These are phyloP conservation scores for Drosophila sp. DNA, from an alignment of 1,140 invertebrate genomes.

Conservation along the genomic window DNA sequence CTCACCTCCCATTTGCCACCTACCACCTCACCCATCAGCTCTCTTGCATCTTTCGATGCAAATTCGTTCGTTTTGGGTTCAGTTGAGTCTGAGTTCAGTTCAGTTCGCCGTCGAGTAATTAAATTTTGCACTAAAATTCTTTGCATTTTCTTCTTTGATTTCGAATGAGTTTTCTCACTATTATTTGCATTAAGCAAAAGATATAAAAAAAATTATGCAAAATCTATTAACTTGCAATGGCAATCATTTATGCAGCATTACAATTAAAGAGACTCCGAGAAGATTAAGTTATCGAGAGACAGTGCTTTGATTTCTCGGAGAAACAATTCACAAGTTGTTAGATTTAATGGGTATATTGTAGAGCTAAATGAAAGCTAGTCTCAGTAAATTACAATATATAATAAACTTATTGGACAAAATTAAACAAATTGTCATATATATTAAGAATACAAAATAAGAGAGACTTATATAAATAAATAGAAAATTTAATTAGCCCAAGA, in stretches of 20 bases:
- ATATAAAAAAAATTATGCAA: constrained; percentile 36
- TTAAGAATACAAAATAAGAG: no score
- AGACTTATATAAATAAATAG: no score
- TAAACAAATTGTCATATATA: no score
- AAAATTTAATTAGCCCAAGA: no score
- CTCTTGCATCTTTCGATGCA: constrained; percentile 44
- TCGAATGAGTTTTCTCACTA: constrained; percentile 20
- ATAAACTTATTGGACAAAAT: no score
- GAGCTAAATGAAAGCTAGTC: no score
- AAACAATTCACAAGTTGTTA: no score
- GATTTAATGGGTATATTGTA: no score
- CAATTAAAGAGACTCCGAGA: constrained; percentile 10
- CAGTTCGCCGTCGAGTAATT: constrained; percentile 50
- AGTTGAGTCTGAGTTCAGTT: constrained; percentile 10
- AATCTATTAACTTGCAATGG: constrained; percentile 69
- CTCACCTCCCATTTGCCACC: neutral
- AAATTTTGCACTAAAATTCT: constrained; percentile 67
- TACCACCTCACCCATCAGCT: constrained; percentile 10
- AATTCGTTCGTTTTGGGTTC: constrained; percentile 20
- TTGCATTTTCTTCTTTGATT: constrained; percentile 72
- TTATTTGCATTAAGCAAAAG: constrained; percentile 58
- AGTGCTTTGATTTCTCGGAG: no score
- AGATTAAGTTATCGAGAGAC: no score
- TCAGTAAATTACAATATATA: no score
- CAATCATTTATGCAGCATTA: constrained; percentile 60